Percentiles rank a stretch among this genome's conserved stretches.
phyloP scores from a whole-genome alignment of 2,888 invertebrate genomes.

The Blomia tropicalis region DNA sequence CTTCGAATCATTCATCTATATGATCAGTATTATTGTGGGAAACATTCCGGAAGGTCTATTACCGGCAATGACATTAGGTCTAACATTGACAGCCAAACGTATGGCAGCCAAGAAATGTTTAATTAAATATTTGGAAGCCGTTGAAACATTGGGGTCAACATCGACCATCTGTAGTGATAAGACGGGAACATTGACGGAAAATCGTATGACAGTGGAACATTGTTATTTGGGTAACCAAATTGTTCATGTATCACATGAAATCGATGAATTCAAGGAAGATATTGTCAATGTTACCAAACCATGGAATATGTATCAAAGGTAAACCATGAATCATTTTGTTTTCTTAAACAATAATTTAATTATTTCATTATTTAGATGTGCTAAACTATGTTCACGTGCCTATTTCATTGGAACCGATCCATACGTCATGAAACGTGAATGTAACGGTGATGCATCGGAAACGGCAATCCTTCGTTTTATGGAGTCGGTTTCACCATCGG shows the following conservation, averaged over 20 bases:
- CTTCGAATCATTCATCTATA: conserved; percentile 30
- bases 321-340: not conserved
- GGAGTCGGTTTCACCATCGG: conserved; percentile 34
- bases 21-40: conserved; percentile 31
- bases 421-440: conserved; percentile 39
- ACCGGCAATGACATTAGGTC: conserved; percentile 36
- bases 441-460: conserved; percentile 36
- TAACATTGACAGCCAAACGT: conserved; percentile 44
- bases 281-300: not conserved
- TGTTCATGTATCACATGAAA: not conserved
- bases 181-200: conserved; percentile 50
- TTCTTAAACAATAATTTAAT: not conserved
- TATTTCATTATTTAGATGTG: not conserved
- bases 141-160: conserved; percentile 42
- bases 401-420: conserved; percentile 30
- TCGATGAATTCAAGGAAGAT: not conserved
- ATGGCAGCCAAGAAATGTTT: conserved; percentile 63
- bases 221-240: conserved; percentile 34
- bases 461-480: conserved; percentile 36
- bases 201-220: conserved; percentile 43
- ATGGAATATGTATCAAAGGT: conserved; percentile 3
- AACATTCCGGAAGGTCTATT: conserved; percentile 32
- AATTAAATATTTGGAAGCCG: conserved; percentile 49
- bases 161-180: conserved; percentile 61
- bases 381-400: conserved; percentile 15